Conservation (phyloP, 2,113 vertebrate genomes). For the Phocoena phocoena region DNA sequence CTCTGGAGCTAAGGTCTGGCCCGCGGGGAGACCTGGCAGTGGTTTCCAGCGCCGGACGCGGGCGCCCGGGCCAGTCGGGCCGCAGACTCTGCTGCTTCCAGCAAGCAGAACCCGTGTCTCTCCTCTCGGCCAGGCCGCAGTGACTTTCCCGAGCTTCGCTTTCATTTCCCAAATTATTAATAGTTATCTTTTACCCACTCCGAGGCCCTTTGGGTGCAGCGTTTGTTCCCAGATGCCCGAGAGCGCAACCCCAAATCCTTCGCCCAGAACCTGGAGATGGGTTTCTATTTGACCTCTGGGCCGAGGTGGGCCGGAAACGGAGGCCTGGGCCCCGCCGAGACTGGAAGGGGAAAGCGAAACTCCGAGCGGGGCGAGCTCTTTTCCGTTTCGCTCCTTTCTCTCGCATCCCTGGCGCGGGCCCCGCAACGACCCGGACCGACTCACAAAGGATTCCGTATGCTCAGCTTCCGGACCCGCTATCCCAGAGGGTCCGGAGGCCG, state of each 20-base stretch:
- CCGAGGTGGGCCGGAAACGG: not conserved
- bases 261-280: fast-evolving
- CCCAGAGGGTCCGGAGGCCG: not conserved
- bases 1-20: conserved; percentile 53
- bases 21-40: conserved; percentile 41
- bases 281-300: not conserved
- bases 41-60: not conserved
- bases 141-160: not conserved
- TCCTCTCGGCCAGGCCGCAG: not conserved
- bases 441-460: not conserved
- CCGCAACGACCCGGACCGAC: not conserved
- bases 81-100: not conserved
- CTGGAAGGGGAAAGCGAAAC: not conserved
- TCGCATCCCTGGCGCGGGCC: not conserved
- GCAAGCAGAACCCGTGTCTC: not conserved
- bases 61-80: not conserved
- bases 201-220: not conserved
- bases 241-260: not conserved
- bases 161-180: conserved; percentile 25
- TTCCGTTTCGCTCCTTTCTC: not conserved
- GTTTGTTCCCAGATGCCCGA: not conserved
- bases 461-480: not conserved
- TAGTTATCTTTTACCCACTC: not conserved
- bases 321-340: not conserved
- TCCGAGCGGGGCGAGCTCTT: not conserved